A percentile compares a stretch with the other conserved stretches of the same genome.
Conservation (phyloP, 2,113 vertebrate genomes). For the Fulmarus glacialis region DNA sequence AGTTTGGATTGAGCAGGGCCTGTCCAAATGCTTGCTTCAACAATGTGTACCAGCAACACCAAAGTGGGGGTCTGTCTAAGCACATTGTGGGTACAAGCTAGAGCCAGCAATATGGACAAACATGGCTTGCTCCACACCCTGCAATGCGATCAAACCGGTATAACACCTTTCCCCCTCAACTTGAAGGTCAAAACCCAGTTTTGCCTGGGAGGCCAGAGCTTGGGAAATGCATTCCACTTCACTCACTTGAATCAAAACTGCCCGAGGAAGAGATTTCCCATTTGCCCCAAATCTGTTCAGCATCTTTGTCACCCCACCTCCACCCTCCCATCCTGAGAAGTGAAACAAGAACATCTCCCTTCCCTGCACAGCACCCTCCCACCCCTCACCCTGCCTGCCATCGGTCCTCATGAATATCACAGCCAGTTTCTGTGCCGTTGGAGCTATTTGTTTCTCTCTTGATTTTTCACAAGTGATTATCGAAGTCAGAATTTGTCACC, state of each 20-base stretch:
- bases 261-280: not conserved
- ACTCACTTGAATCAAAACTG: not conserved
- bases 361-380: not conserved
- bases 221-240: not conserved
- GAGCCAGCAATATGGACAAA: not conserved
- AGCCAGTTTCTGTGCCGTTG: not conserved
- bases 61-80: not conserved
- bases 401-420: not conserved
- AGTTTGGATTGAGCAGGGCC: not conserved
- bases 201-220: not conserved
- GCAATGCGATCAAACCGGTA: not conserved
- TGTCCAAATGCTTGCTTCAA: not conserved
- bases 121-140: not conserved
- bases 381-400: not conserved
- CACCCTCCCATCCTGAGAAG: not conserved
- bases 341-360: not conserved
- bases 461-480: conserved; percentile 78
- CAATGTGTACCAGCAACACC: not conserved
- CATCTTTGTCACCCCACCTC: fast-evolving
- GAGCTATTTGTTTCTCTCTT: conserved; percentile 66
- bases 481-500: conserved; percentile 62
- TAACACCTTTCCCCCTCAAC: not conserved
- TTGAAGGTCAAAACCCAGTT: not conserved
- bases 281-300: not conserved
- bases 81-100: not conserved